Base-by-base conservation (phyloP, 2,113 vertebrate genomes). In the Caranx ignobilis region DNA sequence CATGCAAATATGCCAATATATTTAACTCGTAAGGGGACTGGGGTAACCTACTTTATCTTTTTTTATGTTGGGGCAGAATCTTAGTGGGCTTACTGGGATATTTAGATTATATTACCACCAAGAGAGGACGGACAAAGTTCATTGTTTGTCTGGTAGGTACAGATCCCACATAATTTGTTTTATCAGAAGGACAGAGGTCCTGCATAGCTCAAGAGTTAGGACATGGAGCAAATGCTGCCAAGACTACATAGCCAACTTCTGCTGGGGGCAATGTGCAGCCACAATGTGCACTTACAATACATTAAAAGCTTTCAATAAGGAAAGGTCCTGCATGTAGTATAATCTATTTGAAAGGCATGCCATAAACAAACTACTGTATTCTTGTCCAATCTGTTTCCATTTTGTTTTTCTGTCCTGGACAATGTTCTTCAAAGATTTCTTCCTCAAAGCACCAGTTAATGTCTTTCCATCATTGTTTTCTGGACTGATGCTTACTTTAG, bases 401-500 rank as follows among this genome's bases (percentile, higher is more conserved):
- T 79, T 26, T 48, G 26, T 13, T 16, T 68, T 7, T 19, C 52
- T 15, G 13, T 64, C 21, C 10, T 13, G 1, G 4, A 21, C 12
- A 67, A 19, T 32, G 2, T 31, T 45, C 32, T 66, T 41, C n/a
- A 74, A 35, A 66, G 56, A 89, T 82, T 79, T 75, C 96, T 96
- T 97, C 96, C 96, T 97, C 95, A 96, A 97, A 97, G 96, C 94
- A 96, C 92, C 94, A 74, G 66, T 39, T 68, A 50, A 75, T 93
- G 94, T 77, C 93, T 95, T 92, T 93, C 83, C 93, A 91, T 39
- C 12, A 41, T 9, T 80, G 89, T 86, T 75, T 75, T 85, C 62
- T 89, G 84, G 87, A 92, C 83, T 78, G 74, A 82, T 18, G 87
- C 98, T 99, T 98, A 99, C 98, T 96, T 99, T 99, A 94, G 98